Evolutionary conservation across 2,113 vertebrate species (phyloP), one percentile per base, ranked within the genome.

Genomic region (Lasiurus cinereus): DNA sequence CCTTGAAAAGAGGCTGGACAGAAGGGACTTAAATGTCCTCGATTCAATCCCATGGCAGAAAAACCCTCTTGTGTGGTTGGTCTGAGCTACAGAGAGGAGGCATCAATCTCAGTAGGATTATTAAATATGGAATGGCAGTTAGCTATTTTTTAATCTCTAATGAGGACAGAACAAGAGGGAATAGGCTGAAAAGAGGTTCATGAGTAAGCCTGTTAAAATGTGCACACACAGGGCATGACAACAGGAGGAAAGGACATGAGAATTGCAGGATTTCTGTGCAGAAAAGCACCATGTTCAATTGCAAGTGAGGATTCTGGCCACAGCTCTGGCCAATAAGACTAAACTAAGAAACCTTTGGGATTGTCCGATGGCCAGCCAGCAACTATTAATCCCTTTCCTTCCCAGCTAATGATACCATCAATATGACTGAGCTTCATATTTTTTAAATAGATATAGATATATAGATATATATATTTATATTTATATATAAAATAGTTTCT

Each of bases 401-500:
- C 56, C 69, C 90, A 83, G 59, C 73, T 92, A 83, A 87, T 69
- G 70, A 86, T 33, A 90, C 36, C 36, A 94, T n/a, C 52, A 62
- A 33, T 56, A 6, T 93, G 77, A 96, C 77, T 11, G 56, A 83
- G 73, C 92, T 94, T 79, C 27, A 18, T 33, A 64, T 90, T 90
- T 92, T 94, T 96, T 96, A 89, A 96, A 96, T 97, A 97, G 95
- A 97, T 97, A 96, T 91, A 97, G 72, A 97, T 97, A 97, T 96
- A 97, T 97, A 96, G 88, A 97, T 72, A 97, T 97, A 97, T 96
- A 97, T 72, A 96, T 97, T 97, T 97, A 94, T 96, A 97, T 97
- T 96, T 97, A 97, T 97, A 96, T 97, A 97, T 97, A 97, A 97
- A 97, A 97, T 97, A 97, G 84, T 97, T 97, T 97, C 73, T 97